Evolutionary conservation across 1,140 invertebrate species (phyloP).

Genomic region (Saccostrea glomerata): DNA sequence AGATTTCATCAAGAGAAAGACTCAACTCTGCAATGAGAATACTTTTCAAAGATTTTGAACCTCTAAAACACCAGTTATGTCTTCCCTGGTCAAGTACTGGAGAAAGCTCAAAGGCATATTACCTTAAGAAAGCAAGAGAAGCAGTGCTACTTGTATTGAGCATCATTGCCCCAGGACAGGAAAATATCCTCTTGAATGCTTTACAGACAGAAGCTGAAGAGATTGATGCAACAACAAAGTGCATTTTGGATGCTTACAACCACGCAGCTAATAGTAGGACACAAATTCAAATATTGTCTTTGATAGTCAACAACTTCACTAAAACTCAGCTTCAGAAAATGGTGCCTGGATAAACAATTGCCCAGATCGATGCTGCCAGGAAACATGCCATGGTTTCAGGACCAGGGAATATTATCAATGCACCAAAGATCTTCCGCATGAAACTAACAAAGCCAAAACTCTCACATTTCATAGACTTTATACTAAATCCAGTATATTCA

Average conservation of each 20-base stretch:
- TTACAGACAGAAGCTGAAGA: conserved; percentile 2
- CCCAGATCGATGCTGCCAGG: conserved; percentile 36
- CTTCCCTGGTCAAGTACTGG: not conserved
- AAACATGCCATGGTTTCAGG: conserved; percentile 7
- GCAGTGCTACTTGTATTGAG: not conserved
- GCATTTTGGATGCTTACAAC: conserved; percentile 23
- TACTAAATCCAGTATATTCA: conserved; percentile 13
- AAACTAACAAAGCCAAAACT: conserved; percentile 5
- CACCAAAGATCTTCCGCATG: conserved; percentile 41
- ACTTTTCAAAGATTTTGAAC: not conserved
- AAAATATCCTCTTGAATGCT: conserved; percentile 15
- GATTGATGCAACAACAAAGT: conserved; percentile 27
- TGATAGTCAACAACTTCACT: conserved; percentile 7
- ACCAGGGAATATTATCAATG: not conserved
- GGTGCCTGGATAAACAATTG: not conserved
- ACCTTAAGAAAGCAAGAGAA: conserved; percentile 30
- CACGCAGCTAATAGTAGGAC: not conserved
- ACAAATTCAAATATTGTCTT: conserved; percentile 32
- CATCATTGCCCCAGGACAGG: conserved; percentile 36
- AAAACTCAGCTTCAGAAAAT: conserved; percentile 29
- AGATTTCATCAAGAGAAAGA: conserved; percentile 10
- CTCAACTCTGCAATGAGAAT: conserved; percentile 35
- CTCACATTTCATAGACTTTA: conserved; percentile 2
- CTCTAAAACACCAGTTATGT: not conserved
- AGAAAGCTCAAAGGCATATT: conserved; percentile 24